Base-by-base conservation (phyloP, 2,888 invertebrate genomes). In the Celastrina argiolus region DNA sequence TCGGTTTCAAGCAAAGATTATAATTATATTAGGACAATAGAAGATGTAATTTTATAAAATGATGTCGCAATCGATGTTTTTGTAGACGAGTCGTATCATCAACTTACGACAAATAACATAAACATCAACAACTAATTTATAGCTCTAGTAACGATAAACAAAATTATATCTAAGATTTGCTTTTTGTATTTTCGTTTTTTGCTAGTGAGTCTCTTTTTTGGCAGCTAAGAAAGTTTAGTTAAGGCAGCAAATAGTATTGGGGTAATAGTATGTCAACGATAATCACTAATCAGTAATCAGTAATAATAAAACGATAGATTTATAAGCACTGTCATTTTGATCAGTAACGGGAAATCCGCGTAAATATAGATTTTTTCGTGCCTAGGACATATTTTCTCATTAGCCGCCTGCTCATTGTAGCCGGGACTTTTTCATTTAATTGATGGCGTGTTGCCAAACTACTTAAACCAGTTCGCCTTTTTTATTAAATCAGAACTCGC, bases 381-480 rank as follows among this genome's bases (percentile, higher is more conserved):
- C 39, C 36, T 39, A 66, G 59, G 42, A 59, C 66, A 61, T 67
- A 69, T 45, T 63, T 68, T 67, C 56, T 41, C 68, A 22, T 64
- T 64, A 64, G 42, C 36, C 42, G 58, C 65, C 66, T 65, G 51
- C 63, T 68, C 67, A 61, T 56, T 68, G 66, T 68, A 56, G 56
- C 58, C 59, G 67, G 67, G 66, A 66, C 69, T 67, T 67, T 69
- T 56, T 67, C 66, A 68, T 69, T 72, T 68, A 65, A 71, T 68
- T 69, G 68, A 70, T 74, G 74, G 74, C 73, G 59, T 65, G 36
- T 68, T 75, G 75, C 75, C 75, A 75, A 74, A 69, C 70, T 72
- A 67, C 71, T 75, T 72, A 71, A 73, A 67, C 71, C 70, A 69
- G 59, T 58, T 42, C 64, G 65, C 12, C 59, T 18, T 66, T 59